Conservation (phyloP, 2,797 vertebrate species). For the Acrocephalus scirpaceus region DNA sequence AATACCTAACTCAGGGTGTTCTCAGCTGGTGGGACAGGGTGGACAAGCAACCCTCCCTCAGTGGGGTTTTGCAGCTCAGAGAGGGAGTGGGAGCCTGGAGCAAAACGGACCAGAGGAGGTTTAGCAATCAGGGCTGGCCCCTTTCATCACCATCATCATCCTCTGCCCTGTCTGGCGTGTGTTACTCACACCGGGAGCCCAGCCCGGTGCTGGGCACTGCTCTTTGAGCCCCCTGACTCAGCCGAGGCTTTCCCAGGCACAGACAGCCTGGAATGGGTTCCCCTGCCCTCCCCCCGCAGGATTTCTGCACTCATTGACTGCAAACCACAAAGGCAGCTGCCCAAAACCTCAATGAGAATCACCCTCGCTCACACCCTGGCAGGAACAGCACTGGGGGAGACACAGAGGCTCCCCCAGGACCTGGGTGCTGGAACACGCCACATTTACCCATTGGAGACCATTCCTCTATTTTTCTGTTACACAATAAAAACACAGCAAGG, state of each 20-base stretch:
- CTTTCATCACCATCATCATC: neutral
- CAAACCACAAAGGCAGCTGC: constrained; percentile 27
- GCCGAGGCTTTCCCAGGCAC: rapidly evolving
- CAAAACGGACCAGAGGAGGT: neutral
- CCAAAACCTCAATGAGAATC: constrained; percentile 14
- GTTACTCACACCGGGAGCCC: neutral
- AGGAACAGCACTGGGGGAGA: neutral
- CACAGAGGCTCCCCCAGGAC: neutral
- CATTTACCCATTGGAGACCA: neutral
- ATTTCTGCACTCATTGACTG: neutral
- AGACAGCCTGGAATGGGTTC: neutral
- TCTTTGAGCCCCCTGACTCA: neutral
- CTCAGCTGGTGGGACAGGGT: neutral
- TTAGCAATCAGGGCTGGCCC: neutral
- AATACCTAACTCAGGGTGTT: neutral
- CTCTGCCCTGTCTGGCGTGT: neutral
- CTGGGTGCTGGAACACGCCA: neutral
- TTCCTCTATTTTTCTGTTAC: neutral
- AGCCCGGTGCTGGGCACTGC: rapidly evolving
- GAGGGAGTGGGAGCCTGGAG: neutral
- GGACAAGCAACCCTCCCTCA: neutral
- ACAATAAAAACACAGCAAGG: neutral
- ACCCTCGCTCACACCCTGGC: neutral
- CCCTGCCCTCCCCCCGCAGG: neutral
- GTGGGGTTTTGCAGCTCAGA: neutral